phyloP scores from a whole-genome alignment of 2,113 vertebrate species.

The human (Homo sapiens) region GRCh38 chr11:122434001-122434500 shows the following conservation, averaged over 20 bases:
- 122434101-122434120: not conserved
- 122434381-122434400: not conserved
- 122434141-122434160: not conserved
- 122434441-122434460: not conserved
- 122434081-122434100: not conserved
- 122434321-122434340: not conserved
- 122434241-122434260: not conserved
- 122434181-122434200: not conserved
- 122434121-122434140: not conserved
- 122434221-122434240: not conserved
- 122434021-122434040: not conserved
- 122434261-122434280: slow-evolving; percentile 27
- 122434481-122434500: not conserved
- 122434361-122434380: not conserved
- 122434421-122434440: not conserved
- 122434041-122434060: not conserved
- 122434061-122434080: not conserved
- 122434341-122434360: not conserved
- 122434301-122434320: not conserved
- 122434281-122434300: not conserved
- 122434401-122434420: not conserved
- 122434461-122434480: not conserved
- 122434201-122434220: not conserved
- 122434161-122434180: not conserved
- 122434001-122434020: not conserved